Evolutionary conservation across 1,140 invertebrate species (phyloP).

Genomic region (Drosophila pallidifrons): DNA sequence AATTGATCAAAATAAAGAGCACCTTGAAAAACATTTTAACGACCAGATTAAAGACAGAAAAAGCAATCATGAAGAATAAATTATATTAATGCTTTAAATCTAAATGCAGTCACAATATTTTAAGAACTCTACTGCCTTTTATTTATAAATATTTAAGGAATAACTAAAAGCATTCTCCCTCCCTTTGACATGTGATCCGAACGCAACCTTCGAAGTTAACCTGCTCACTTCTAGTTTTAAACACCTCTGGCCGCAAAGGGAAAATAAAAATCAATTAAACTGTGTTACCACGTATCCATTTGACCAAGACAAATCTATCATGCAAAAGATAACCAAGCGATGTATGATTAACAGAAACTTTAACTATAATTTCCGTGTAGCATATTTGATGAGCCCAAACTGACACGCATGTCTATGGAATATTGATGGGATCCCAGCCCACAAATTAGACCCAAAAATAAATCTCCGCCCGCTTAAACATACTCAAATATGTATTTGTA

Average conservation of each 20-base stretch:
- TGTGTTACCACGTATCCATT: background rate
- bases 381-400: slow-evolving; percentile 34
- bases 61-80: background rate
- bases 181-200: background rate
- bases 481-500: slow-evolving; percentile 10
- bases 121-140: background rate
- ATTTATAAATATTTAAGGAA: slow-evolving; percentile 6
- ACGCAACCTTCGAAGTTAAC: background rate
- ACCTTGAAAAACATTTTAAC: slow-evolving; percentile 12
- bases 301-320: background rate
- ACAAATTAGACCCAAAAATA: slow-evolving; percentile 26
- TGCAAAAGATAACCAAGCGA: background rate
- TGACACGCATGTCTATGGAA: slow-evolving; percentile 23
- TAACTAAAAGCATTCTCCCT: background rate
- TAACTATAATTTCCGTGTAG: slow-evolving; percentile 22
- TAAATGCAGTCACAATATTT: no score
- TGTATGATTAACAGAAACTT: slow-evolving; percentile 33
- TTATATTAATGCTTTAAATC: background rate
- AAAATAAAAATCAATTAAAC: slow-evolving; percentile 36
- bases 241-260: slow-evolving; percentile 1
- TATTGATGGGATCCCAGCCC: slow-evolving; percentile 15
- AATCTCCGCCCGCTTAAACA: slow-evolving; percentile 27
- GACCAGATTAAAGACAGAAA: background rate
- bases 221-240: background rate
- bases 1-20: slow-evolving; percentile 30